Conservation (phyloP, 1,140 invertebrate species). For the Pseudomyrmex concolor region DNA sequence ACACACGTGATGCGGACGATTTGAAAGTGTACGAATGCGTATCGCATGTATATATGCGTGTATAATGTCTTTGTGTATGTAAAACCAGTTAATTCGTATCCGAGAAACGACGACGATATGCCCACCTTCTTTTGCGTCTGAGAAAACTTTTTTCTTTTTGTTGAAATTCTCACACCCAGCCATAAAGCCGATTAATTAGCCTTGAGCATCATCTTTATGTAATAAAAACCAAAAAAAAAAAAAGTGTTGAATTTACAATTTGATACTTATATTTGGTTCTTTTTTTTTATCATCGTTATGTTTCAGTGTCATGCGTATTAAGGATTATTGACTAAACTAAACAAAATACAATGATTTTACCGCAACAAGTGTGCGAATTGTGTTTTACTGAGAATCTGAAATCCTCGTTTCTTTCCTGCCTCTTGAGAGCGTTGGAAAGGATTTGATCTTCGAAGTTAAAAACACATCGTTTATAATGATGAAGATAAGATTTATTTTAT, state of each 20-base stretch:
- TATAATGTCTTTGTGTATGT: slow-evolving; percentile 74
- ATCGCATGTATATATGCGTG: slow-evolving; percentile 70
- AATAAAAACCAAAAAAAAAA: not conserved
- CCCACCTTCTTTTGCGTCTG: slow-evolving; percentile 3
- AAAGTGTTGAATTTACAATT: too few relatives aligned
- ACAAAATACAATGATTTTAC: slow-evolving; percentile 63
- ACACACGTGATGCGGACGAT: slow-evolving; percentile 29
- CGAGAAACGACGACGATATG: slow-evolving; percentile 28
- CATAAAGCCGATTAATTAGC: not conserved
- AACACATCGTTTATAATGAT: not conserved
- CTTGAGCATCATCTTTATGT: not conserved
- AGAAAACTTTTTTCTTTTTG: slow-evolving; percentile 3
- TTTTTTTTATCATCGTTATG: slow-evolving; percentile 15
- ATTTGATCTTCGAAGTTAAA: not conserved
- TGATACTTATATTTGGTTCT: not conserved
- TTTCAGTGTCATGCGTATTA: slow-evolving; percentile 14
- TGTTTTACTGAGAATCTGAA: slow-evolving; percentile 19
- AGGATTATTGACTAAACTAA: slow-evolving; percentile 50
- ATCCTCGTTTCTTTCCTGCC: not conserved
- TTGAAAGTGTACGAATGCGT: slow-evolving; percentile 43
- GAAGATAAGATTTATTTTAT: slow-evolving; percentile 17
- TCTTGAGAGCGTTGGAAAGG: not conserved
- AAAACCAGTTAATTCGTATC: slow-evolving; percentile 67
- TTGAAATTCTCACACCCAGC: not conserved
- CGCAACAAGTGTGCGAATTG: slow-evolving; percentile 40